Percentiles rank a stretch among this genome's conserved stretches.
These are phyloP conservation scores for Allobates femoralis DNA, from an alignment of 2,797 vertebrate species.

Conservation along the genomic window DNA sequence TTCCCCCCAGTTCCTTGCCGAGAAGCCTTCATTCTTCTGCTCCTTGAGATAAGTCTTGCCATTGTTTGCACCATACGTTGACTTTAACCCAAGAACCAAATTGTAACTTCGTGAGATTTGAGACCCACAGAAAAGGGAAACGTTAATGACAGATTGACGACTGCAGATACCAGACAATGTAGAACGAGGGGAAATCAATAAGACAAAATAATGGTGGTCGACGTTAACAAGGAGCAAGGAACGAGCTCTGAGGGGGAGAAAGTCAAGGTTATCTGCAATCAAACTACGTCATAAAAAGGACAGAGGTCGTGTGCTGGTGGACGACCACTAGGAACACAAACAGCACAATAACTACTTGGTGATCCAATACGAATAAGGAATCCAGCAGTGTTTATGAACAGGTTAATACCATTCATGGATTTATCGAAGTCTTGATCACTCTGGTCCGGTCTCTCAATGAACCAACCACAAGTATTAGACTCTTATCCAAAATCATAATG, in stretches of 20 bases:
- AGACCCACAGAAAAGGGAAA: neutral
- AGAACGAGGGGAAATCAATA: neutral
- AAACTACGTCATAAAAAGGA: neutral
- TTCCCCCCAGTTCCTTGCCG: slow-evolving; percentile 5
- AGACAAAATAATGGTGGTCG: neutral
- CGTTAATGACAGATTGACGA: neutral
- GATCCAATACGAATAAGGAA: too few species aligned
- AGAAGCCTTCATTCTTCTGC: slow-evolving; percentile 19
- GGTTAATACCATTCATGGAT: too few species aligned
- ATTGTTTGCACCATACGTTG: neutral
- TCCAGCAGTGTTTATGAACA: too few species aligned
- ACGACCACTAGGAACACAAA: too few species aligned
- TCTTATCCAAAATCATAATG: too few species aligned
- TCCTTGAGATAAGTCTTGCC: slow-evolving; percentile 2
- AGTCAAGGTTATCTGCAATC: neutral
- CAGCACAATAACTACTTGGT: too few species aligned
- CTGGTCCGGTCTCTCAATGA: too few species aligned
- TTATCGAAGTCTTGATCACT: too few species aligned
- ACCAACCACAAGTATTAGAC: too few species aligned
- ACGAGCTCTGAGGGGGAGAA: neutral
- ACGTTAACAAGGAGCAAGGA: too few species aligned
- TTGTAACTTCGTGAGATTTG: neutral
- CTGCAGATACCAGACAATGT: neutral
- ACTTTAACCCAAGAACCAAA: neutral
- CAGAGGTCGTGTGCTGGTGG: neutral